These are phyloP conservation scores for Chromoteleia sp. DNA, from an alignment of 2,888 invertebrate genomes.

Conservation along the genomic window DNA sequence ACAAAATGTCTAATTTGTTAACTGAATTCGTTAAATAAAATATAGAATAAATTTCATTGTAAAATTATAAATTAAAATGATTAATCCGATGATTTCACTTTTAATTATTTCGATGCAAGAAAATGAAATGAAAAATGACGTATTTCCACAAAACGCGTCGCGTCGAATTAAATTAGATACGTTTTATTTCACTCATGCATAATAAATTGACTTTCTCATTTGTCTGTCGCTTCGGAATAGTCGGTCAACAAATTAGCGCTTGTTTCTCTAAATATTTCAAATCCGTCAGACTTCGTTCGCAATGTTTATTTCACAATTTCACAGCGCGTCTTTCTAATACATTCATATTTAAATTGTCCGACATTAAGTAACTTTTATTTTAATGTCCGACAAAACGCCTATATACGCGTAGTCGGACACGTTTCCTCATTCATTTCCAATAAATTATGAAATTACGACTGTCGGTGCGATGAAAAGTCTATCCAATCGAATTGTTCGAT, in stretches of 20 bases:
- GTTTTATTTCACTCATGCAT: conserved; percentile 22
- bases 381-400: background rate
- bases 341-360: conserved; percentile 23
- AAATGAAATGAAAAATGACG: background rate
- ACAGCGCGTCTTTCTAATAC: conserved; percentile 25
- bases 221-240: conserved; percentile 9
- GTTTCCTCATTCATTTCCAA: background rate
- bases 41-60: no score
- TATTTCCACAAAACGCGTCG: background rate
- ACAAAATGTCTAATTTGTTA: no score
- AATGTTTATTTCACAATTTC: conserved; percentile 18
- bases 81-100: no score
- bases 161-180: conserved; percentile 10
- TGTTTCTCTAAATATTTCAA: conserved; percentile 33
- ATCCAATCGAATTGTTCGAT: no score
- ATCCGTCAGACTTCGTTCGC: conserved; percentile 6
- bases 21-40: no score
- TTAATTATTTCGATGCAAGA: background rate
- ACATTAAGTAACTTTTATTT: conserved; percentile 22
- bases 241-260: conserved; percentile 18
- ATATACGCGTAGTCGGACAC: no score
- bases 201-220: conserved; percentile 45
- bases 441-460: no score
- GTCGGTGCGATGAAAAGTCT: no score
- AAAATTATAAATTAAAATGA: no score